Percentiles rank a stretch among this genome's conserved stretches.
phyloP scores from a whole-genome alignment of 2,113 vertebrate genomes.

The Ictalurus furcatus region DNA sequence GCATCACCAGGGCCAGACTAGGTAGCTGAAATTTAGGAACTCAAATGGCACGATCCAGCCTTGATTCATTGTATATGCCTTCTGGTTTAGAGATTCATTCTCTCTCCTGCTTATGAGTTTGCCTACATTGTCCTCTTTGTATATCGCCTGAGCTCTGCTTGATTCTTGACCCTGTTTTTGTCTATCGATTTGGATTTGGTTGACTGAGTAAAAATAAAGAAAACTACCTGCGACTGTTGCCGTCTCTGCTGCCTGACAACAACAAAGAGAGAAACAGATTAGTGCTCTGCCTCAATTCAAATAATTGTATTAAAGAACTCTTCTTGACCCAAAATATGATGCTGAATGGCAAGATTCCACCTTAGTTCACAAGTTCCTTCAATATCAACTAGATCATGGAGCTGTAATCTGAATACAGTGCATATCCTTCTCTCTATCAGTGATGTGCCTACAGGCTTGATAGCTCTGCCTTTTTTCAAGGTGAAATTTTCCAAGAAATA shows the following conservation, averaged over 20 bases:
- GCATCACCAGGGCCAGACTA: background rate
- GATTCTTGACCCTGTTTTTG: background rate
- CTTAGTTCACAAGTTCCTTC: background rate
- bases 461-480: conserved; percentile 8
- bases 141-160: background rate
- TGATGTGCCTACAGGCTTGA: background rate
- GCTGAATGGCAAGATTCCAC: background rate
- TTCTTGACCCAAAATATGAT: background rate
- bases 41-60: background rate
- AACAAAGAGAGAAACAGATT: background rate
- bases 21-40: background rate
- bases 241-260: background rate
- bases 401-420: background rate
- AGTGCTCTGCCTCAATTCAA: background rate
- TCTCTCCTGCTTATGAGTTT: background rate
- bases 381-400: background rate
- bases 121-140: background rate
- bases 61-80: too few relatives aligned
- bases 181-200: background rate
- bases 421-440: background rate
- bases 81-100: too few relatives aligned
- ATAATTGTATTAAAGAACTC: background rate
- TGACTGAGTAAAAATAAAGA: background rate
- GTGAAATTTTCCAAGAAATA: background rate
- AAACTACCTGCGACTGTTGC: background rate